These are phyloP conservation scores for Leptodactylus fuscus DNA, from an alignment of 2,113 vertebrate genomes.

Conservation along the genomic window DNA sequence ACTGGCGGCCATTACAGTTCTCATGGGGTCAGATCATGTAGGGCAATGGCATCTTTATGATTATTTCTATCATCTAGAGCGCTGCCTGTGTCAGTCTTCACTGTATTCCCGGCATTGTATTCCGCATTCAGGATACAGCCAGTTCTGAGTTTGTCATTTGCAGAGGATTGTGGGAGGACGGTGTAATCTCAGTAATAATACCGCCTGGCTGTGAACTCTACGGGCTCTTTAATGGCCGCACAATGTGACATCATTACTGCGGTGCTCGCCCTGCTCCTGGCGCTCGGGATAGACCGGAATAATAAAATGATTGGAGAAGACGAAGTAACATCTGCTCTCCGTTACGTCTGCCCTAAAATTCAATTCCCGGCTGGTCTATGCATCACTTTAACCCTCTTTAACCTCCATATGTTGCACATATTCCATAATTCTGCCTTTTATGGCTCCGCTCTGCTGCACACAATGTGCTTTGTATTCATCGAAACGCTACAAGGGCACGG, in stretches of 20 bases:
- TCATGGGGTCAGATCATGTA: too few relatives aligned
- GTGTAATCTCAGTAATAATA: background rate
- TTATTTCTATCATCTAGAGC: too few relatives aligned
- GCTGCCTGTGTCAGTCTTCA: too few relatives aligned
- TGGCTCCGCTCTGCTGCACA: conserved; percentile 8
- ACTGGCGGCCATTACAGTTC: too few relatives aligned
- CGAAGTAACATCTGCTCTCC: background rate
- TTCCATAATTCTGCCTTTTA: conserved; percentile 9
- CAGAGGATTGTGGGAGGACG: background rate
- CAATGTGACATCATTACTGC: background rate
- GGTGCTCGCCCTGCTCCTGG: too few relatives aligned
- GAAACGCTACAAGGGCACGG: conserved; percentile 10
- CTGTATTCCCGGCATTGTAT: background rate
- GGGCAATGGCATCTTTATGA: too few relatives aligned
- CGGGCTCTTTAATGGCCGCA: background rate
- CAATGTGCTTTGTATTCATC: conserved; percentile 4
- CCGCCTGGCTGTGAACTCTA: background rate
- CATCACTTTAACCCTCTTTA: conserved; percentile 26
- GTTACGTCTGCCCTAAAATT: conserved; percentile 1
- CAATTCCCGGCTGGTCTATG: conserved; percentile 5
- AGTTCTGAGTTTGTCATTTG: background rate
- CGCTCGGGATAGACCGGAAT: background rate
- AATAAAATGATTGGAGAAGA: conserved; percentile 2
- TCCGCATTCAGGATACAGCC: background rate
- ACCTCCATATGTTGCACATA: conserved; percentile 28